Conservation (phyloP, 2,113 vertebrate species). For the Cyprichromis sp. region DNA sequence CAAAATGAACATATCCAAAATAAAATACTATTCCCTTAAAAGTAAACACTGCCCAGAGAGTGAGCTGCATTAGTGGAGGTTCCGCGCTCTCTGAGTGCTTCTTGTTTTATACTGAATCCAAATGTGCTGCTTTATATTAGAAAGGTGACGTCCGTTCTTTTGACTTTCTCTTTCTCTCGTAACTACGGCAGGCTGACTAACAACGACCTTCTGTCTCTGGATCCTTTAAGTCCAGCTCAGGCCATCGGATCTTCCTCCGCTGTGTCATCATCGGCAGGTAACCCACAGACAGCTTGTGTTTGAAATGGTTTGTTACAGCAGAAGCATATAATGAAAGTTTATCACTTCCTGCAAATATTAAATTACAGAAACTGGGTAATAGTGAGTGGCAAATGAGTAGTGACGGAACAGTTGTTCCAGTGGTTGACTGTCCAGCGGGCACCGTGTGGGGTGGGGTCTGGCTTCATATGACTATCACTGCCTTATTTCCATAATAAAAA, state of each 20-base stretch:
- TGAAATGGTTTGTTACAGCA: background rate
- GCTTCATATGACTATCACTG: background rate
- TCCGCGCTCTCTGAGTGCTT: background rate
- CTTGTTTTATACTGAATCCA: background rate
- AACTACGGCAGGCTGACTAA: constrained; percentile 71
- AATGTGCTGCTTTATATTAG: background rate
- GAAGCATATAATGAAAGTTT: background rate
- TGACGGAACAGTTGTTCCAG: background rate
- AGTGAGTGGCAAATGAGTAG: background rate
- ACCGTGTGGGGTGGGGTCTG: background rate
- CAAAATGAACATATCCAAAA: background rate
- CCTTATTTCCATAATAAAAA: background rate
- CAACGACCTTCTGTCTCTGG: constrained; percentile 89
- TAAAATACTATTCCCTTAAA: background rate
- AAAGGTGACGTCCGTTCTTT: background rate
- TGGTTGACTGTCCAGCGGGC: background rate
- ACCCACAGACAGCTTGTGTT: background rate
- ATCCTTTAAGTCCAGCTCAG: constrained; percentile 80
- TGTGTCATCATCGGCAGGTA: constrained; percentile 81
- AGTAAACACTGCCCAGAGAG: background rate
- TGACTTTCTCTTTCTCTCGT: background rate
- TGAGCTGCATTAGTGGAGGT: background rate
- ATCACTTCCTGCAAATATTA: background rate
- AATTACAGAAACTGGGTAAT: background rate
- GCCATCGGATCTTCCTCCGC: constrained; percentile 73